A percentile compares a stretch with the other conserved stretches of the same genome.
phyloP scores from a whole-genome alignment of 2,113 vertebrate species.

The Corythaeola cristata region DNA sequence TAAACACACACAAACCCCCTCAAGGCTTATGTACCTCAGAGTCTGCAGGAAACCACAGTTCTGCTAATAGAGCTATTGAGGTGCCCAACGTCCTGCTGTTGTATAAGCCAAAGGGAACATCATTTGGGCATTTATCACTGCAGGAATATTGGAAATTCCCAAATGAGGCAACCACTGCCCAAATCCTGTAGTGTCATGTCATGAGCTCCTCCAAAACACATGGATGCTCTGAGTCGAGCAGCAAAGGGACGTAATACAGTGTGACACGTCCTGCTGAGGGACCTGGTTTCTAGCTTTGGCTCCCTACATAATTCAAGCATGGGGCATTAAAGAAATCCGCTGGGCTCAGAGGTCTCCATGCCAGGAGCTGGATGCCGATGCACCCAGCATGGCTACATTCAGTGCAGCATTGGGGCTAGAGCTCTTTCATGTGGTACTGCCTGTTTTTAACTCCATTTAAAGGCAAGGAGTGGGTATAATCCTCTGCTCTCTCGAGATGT shows the following conservation, averaged over 20 bases:
- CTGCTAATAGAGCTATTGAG: background rate
- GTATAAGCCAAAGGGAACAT: background rate
- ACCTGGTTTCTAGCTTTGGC: background rate
- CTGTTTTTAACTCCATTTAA: background rate
- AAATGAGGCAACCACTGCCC: background rate
- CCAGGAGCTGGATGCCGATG: background rate
- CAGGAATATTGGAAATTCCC: background rate
- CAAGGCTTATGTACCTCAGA: background rate
- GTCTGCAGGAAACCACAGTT: background rate
- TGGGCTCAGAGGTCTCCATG: background rate
- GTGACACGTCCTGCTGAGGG: background rate
- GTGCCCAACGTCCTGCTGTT: background rate
- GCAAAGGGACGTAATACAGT: background rate
- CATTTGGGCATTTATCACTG: background rate
- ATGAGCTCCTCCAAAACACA: background rate
- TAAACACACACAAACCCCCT: background rate
- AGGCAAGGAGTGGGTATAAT: background rate
- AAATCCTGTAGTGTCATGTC: background rate
- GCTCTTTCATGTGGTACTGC: background rate
- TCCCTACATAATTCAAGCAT: background rate
- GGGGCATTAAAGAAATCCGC: background rate
- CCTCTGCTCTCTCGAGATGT: background rate
- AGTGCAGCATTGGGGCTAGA: background rate
- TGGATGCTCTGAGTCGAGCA: background rate
- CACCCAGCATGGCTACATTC: rapidly evolving